These are phyloP conservation scores for Pipistrellus pipistrellus DNA, from an alignment of 2,797 vertebrate species.

Conservation along the genomic window DNA sequence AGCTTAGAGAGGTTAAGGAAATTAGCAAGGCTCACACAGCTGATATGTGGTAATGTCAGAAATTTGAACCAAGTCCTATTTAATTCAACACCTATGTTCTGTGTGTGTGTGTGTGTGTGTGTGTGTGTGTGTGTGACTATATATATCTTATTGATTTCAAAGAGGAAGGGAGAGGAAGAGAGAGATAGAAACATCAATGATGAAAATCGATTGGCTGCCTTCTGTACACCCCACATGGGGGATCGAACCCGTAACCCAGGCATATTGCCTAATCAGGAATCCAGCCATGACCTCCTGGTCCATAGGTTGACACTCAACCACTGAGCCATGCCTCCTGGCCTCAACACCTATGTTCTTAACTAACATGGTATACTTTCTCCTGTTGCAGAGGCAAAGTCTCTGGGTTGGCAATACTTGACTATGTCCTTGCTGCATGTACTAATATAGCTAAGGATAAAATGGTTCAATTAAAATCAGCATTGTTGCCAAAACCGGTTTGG, in stretches of 20 bases:
- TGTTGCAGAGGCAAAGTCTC: not conserved
- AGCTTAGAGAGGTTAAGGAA: not conserved
- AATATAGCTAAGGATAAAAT: not conserved
- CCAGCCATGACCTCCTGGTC: too few species aligned
- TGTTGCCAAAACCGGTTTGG: not conserved
- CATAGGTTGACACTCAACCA: not conserved
- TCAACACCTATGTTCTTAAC: not conserved
- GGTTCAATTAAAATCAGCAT: not conserved
- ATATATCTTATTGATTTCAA: too few species aligned
- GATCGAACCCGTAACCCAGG: too few species aligned
- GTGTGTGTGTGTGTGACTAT: too few species aligned
- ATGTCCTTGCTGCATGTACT: not conserved
- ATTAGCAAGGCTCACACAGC: not conserved
- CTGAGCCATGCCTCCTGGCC: not conserved
- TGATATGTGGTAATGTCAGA: not conserved
- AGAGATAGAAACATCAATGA: not conserved
- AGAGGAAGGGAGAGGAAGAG: not conserved
- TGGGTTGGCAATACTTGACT: not conserved
- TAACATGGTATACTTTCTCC: not conserved
- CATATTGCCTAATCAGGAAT: too few species aligned
- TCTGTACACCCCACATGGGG: too few species aligned
- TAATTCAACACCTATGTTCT: not conserved
- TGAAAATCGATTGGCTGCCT: not conserved
- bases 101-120: too few species aligned
- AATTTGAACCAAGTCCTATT: not conserved